Conservation (phyloP, 2,888 invertebrate genomes). For the Meteorus cinctellus region DNA sequence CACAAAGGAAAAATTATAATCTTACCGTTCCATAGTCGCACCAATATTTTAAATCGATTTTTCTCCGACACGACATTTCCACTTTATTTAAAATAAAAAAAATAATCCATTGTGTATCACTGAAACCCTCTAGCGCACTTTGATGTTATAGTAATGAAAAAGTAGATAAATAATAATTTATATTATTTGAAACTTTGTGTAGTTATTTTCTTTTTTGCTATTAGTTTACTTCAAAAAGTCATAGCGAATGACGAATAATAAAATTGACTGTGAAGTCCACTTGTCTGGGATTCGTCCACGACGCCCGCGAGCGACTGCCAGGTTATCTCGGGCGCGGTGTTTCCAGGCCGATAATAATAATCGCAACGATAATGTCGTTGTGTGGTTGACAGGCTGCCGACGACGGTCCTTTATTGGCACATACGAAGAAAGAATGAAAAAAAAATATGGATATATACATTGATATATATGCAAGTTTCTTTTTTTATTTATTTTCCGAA, state of each 20-base stretch:
- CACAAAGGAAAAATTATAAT: constrained; percentile 35
- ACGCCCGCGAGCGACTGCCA: constrained; percentile 40
- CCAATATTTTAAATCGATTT: constrained; percentile 66
- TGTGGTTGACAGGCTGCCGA: constrained; percentile 8
- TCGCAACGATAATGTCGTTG: constrained; percentile 47
- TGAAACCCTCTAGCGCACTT: neutral
- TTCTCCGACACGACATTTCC: constrained; percentile 65
- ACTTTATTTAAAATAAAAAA: neutral
- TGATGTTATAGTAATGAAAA: no score
- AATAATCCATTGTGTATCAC: constrained; percentile 11
- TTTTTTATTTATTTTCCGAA: neutral
- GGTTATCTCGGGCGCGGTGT: constrained; percentile 53
- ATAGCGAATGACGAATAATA: neutral
- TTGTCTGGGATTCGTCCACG: constrained; percentile 17
- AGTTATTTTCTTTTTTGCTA: neutral
- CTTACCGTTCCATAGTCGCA: constrained; percentile 64
- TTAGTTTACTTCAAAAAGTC: neutral
- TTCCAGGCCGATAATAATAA: constrained; percentile 54
- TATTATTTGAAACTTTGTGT: neutral
- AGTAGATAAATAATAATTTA: neutral
- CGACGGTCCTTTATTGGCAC: constrained; percentile 15
- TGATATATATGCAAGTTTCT: neutral
- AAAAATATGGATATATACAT: neutral
- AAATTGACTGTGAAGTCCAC: neutral
- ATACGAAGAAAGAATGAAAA: neutral